These are phyloP conservation scores for Mallotus villosus DNA, from an alignment of 2,797 vertebrate genomes.

Conservation along the genomic window DNA sequence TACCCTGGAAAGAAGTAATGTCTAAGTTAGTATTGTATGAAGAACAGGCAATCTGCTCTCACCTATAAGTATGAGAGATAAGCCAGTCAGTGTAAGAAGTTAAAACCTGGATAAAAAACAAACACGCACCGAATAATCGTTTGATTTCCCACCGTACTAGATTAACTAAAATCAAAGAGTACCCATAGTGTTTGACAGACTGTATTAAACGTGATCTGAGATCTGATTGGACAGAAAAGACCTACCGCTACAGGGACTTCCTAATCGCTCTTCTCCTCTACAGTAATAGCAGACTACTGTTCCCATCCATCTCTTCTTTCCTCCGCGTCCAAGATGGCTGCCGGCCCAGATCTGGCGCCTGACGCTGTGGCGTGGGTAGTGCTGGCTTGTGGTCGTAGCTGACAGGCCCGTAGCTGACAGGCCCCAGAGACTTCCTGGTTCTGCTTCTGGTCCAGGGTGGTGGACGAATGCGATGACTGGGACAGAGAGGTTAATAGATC, in stretches of 20 bases:
- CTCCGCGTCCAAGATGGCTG: constrained; percentile 18
- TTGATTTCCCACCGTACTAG: too few species aligned
- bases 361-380: neutral
- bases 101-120: neutral
- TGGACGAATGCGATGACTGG: neutral
- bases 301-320: too few species aligned
- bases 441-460: neutral
- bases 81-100: neutral
- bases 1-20: neutral
- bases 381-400: neutral
- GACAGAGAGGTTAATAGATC: neutral
- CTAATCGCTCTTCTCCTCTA: neutral
- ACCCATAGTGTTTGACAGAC: neutral
- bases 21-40: neutral
- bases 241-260: neutral
- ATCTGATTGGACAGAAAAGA: neutral
- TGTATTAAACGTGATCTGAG: neutral
- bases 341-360: constrained; percentile 9
- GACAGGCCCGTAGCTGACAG: constrained; percentile 1
- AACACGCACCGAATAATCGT: too few species aligned
- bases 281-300: constrained; percentile 15
- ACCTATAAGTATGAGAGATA: neutral
- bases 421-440: neutral
- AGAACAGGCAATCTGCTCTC: neutral
- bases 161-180: too few species aligned